Conservation (phyloP, 2,113 vertebrate species). For the Pachypanchax playfairii region DNA sequence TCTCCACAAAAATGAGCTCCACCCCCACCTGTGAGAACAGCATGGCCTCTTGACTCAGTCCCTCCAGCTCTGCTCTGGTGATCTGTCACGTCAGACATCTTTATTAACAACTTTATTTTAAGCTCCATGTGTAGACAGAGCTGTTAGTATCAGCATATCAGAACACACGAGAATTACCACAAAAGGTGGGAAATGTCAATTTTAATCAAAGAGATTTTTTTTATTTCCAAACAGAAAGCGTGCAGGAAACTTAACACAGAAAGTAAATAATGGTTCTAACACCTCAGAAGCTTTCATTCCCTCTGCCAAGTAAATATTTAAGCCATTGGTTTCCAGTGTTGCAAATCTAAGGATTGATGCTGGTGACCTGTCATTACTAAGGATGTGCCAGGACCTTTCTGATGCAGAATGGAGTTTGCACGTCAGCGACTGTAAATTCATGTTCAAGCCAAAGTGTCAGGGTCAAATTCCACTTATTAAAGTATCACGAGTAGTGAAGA, state of each 20-base stretch:
- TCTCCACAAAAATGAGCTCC: neutral
- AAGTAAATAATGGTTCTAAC: slow-evolving; percentile 45
- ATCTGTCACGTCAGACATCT: slow-evolving; percentile 52
- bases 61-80: slow-evolving; percentile 14
- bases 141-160: slow-evolving; percentile 33
- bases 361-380: slow-evolving; percentile 62
- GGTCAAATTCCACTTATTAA: slow-evolving; percentile 74
- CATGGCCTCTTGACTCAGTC: slow-evolving; percentile 3
- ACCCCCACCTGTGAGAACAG: slow-evolving; percentile 1
- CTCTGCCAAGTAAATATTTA: slow-evolving; percentile 63
- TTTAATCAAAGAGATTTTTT: too few species aligned
- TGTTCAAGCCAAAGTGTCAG: slow-evolving; percentile 55
- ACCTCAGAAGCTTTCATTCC: slow-evolving; percentile 56
- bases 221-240: slow-evolving; percentile 42
- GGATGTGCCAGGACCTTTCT: slow-evolving; percentile 48
- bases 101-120: slow-evolving; percentile 69
- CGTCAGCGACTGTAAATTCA: slow-evolving; percentile 75
- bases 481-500: slow-evolving; percentile 38
- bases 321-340: slow-evolving; percentile 56
- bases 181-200: neutral
- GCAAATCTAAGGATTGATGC: slow-evolving; percentile 56
- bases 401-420: slow-evolving; percentile 57
- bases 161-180: slow-evolving; percentile 6
- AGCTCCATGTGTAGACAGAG: slow-evolving; percentile 36
- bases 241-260: too few species aligned